Percentiles rank a stretch among this genome's conserved stretches.
phyloP scores from a whole-genome alignment of 2,888 invertebrate species.

The Clitarchus hookeri region DNA sequence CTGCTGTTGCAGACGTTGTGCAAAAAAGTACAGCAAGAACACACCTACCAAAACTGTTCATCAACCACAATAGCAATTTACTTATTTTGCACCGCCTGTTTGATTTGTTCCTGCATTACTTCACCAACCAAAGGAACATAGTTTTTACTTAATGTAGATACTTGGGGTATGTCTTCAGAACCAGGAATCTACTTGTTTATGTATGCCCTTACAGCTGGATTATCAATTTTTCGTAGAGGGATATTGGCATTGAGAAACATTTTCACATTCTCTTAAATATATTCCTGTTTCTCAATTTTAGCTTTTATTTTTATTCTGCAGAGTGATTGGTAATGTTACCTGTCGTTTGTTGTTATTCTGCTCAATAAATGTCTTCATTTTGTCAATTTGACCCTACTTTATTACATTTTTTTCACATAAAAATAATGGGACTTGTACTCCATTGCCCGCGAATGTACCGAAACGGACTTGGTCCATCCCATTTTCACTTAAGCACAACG shows the following conservation, averaged over 20 bases:
- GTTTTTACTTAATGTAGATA: conserved; percentile 5
- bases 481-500: too few relatives aligned
- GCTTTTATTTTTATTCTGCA: conserved; percentile 21
- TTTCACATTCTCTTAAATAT: too few relatives aligned
- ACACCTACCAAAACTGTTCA: conserved; percentile 28
- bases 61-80: conserved; percentile 19
- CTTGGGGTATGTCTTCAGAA: conserved; percentile 23
- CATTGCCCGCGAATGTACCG: too few relatives aligned
- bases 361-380: not conserved
- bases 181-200: conserved; percentile 21
- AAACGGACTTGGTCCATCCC: too few relatives aligned
- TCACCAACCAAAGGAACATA: too few relatives aligned
- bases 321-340: conserved; percentile 3
- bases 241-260: conserved; percentile 24
- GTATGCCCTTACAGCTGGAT: conserved; percentile 29
- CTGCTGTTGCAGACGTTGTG: too few relatives aligned
- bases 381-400: not conserved
- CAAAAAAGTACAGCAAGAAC: conserved; percentile 24
- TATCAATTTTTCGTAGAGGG: conserved; percentile 12
- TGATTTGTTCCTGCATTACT: conserved; percentile 17
- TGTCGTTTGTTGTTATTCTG: not conserved
- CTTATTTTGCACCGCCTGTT: conserved; percentile 9
- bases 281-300: conserved; percentile 18
- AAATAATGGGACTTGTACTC: too few relatives aligned
- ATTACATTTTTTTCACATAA: not conserved